Percentiles rank a stretch among this genome's conserved stretches.
These are phyloP conservation scores for Zoanthus gigantus DNA, from an alignment of 92 coral and sea anemone genomes.

Conservation along the genomic window DNA sequence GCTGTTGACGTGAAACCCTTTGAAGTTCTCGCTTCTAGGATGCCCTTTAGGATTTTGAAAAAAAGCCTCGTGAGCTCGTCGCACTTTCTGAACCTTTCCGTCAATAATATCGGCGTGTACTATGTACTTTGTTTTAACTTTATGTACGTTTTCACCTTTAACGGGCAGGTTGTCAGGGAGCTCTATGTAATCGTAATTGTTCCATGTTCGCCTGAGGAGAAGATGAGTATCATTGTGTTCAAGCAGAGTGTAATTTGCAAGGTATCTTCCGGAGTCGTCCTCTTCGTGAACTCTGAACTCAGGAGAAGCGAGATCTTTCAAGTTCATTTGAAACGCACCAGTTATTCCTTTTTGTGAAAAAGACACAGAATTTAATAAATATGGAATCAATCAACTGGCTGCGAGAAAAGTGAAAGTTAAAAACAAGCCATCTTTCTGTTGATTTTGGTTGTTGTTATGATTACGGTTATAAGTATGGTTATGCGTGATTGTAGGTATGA, in stretches of 20 bases:
- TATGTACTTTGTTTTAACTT: slow-evolving; percentile 69
- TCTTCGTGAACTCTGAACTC: slow-evolving; percentile 69
- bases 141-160: slow-evolving; percentile 69
- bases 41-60: slow-evolving; percentile 72
- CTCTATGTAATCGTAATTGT: slow-evolving; percentile 75
- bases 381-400: too few relatives aligned
- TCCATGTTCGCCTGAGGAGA: slow-evolving; percentile 76
- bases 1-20: slow-evolving; percentile 64
- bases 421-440: too few relatives aligned
- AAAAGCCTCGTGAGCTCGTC: slow-evolving; percentile 63
- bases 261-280: slow-evolving; percentile 86
- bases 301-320: slow-evolving; percentile 34
- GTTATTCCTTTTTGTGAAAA: slow-evolving; percentile 53
- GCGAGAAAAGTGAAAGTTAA: too few relatives aligned
- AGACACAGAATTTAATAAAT: too few relatives aligned
- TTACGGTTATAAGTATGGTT: too few relatives aligned
- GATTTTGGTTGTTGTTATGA: too few relatives aligned
- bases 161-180: slow-evolving; percentile 85
- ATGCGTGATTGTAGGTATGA: too few relatives aligned
- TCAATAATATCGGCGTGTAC: slow-evolving; percentile 65
- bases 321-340: slow-evolving; percentile 74
- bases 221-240: slow-evolving; percentile 73
- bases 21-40: slow-evolving; percentile 76
- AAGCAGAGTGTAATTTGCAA: slow-evolving; percentile 66
- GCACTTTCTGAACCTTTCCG: slow-evolving; percentile 68